Evolutionary conservation across 1,140 invertebrate species (phyloP).

Genomic region (Calosoma granatense): DNA sequence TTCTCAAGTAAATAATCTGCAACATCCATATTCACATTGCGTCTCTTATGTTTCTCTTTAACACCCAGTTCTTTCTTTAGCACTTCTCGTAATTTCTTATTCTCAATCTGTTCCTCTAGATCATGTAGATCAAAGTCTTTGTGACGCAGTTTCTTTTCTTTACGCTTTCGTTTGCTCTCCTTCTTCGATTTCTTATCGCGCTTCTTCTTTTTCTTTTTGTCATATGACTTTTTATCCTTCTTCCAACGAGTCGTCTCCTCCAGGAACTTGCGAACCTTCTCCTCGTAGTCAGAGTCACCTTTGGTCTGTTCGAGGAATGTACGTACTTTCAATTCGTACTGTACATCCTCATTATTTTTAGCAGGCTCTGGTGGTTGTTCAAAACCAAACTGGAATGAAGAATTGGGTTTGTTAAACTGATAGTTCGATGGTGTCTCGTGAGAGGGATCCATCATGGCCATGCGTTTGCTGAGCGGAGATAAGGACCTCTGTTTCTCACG

Average conservation of each 20-base stretch:
- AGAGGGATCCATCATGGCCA: slow-evolving; percentile 51
- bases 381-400: slow-evolving; percentile 30
- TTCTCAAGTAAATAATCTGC: slow-evolving; percentile 46
- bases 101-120: slow-evolving; percentile 48
- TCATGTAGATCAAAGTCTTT: slow-evolving; percentile 43
- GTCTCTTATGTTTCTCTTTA: slow-evolving; percentile 32
- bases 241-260: slow-evolving; percentile 72
- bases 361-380: slow-evolving; percentile 30
- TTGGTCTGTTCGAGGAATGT: slow-evolving; percentile 67
- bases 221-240: slow-evolving; percentile 56
- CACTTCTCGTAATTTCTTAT: slow-evolving; percentile 54
- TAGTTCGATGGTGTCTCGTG: slow-evolving; percentile 44
- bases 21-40: slow-evolving; percentile 41
- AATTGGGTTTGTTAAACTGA: slow-evolving; percentile 41
- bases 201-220: slow-evolving; percentile 61
- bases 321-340: slow-evolving; percentile 65
- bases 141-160: slow-evolving; percentile 35
- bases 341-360: slow-evolving; percentile 38
- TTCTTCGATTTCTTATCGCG: slow-evolving; percentile 55
- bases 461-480: slow-evolving; percentile 68
- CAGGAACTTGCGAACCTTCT: slow-evolving; percentile 70
- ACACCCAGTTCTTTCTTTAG: slow-evolving; percentile 44
- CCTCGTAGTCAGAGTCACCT: slow-evolving; percentile 73
- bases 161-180: slow-evolving; percentile 54
- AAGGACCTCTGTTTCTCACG: slow-evolving; percentile 61